phyloP scores from a whole-genome alignment of 2,113 vertebrate genomes.

The Seriola rivoliana region DNA sequence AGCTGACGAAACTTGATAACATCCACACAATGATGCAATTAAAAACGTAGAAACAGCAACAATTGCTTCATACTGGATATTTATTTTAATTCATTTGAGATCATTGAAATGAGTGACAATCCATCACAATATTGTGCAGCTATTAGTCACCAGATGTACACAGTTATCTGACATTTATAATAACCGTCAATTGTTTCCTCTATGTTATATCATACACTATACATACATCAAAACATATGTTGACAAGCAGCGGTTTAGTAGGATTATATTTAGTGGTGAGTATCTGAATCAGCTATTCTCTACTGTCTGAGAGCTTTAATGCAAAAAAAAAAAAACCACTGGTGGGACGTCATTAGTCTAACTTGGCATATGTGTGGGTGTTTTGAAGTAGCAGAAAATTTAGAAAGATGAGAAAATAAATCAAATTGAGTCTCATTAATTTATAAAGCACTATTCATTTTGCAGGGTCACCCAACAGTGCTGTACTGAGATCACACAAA shows the following conservation, averaged over 20 bases:
- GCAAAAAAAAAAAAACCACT: slow-evolving; percentile 22
- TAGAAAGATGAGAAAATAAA: background rate
- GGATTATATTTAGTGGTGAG: background rate
- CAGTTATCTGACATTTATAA: background rate
- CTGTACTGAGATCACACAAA: slow-evolving; percentile 10
- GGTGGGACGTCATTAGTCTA: slow-evolving; percentile 11
- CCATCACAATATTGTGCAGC: background rate
- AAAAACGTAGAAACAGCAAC: slow-evolving; percentile 1
- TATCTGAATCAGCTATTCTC: background rate
- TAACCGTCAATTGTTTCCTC: background rate
- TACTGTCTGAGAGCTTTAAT: slow-evolving; percentile 25
- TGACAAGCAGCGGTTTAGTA: background rate
- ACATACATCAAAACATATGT: background rate
- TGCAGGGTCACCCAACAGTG: slow-evolving; percentile 9
- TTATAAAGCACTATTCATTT: slow-evolving; percentile 15
- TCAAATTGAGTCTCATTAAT: slow-evolving; percentile 12
- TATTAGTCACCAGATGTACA: background rate
- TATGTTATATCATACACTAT: background rate
- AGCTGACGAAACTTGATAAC: slow-evolving; percentile 3
- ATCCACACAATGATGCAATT: background rate
- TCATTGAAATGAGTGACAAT: background rate
- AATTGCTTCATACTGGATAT: background rate
- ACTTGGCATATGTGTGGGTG: background rate
- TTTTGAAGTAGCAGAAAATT: slow-evolving; percentile 14
- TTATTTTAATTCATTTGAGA: background rate